Conservation (phyloP, 64 coral and sea anemone genomes). For the Porites lutea region DNA sequence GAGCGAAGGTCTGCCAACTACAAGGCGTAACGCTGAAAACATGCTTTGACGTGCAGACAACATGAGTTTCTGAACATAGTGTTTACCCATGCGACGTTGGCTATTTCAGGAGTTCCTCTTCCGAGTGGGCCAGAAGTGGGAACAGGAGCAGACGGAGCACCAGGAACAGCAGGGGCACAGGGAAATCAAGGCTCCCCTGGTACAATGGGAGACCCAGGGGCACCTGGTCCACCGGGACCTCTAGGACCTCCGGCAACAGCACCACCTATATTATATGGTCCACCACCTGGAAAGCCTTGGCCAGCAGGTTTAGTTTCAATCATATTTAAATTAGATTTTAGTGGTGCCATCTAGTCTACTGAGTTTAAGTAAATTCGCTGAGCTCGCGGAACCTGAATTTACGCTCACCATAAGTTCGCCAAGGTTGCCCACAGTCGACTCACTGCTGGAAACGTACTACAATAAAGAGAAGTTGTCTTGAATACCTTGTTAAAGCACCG, state of each 20-base stretch:
- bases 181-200: slow-evolving; percentile 81
- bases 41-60: too few relatives aligned
- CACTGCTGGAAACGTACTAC: too few relatives aligned
- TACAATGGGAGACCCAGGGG: slow-evolving; percentile 70
- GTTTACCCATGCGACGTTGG: neutral
- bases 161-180: neutral
- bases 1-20: too few relatives aligned
- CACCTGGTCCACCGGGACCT: slow-evolving; percentile 68
- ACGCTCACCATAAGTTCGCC: too few relatives aligned
- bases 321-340: neutral
- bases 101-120: neutral
- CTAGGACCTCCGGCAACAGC: slow-evolving; percentile 54
- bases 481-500: too few relatives aligned
- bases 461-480: too few relatives aligned
- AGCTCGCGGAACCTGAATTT: too few relatives aligned
- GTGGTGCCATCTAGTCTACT: neutral
- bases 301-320: slow-evolving; percentile 35
- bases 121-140: neutral
- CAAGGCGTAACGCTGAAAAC: too few relatives aligned
- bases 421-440: too few relatives aligned
- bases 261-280: neutral
- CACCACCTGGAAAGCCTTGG: slow-evolving; percentile 32
- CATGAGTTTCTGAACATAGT: too few relatives aligned
- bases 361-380: too few relatives aligned
- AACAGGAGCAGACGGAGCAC: neutral